Conservation (phyloP, 2,113 vertebrate species). For the Spea multiplicata region DNA sequence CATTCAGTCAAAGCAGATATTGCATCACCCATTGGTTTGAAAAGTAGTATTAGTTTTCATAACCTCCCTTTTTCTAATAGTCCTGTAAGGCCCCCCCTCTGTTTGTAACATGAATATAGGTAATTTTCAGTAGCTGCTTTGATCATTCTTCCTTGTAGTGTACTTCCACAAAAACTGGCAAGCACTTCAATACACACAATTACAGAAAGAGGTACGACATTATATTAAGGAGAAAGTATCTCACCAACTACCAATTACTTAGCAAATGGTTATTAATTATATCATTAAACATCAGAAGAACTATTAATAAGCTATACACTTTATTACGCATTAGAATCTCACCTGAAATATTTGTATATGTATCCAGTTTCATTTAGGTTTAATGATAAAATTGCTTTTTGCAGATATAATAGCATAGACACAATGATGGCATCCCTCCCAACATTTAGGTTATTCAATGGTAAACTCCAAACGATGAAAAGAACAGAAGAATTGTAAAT, state of each 20-base stretch:
- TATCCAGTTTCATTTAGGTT: slow-evolving; percentile 32
- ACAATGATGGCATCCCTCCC: slow-evolving; percentile 38
- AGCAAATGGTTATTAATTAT: neutral
- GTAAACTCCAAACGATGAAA: slow-evolving; percentile 37
- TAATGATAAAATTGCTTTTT: slow-evolving; percentile 38
- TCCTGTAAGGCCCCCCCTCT: too few species aligned
- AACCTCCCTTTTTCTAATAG: too few species aligned
- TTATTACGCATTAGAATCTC: neutral
- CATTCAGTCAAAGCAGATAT: too few species aligned
- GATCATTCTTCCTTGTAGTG: neutral
- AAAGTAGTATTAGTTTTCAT: too few species aligned
- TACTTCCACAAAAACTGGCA: neutral
- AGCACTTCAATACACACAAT: neutral
- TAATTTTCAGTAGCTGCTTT: too few species aligned
- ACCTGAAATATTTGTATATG: neutral
- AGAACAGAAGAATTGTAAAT: slow-evolving; percentile 34
- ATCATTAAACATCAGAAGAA: neutral
- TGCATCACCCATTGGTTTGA: too few species aligned
- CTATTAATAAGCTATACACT: neutral
- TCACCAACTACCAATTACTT: neutral
- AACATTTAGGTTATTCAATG: slow-evolving; percentile 39
- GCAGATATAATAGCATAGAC: slow-evolving; percentile 23
- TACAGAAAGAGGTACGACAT: neutral
- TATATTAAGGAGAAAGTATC: neutral
- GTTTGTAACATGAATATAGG: too few species aligned